Evolutionary conservation across 1,140 invertebrate species (phyloP).

Genomic region (Camponotus vicinus): DNA sequence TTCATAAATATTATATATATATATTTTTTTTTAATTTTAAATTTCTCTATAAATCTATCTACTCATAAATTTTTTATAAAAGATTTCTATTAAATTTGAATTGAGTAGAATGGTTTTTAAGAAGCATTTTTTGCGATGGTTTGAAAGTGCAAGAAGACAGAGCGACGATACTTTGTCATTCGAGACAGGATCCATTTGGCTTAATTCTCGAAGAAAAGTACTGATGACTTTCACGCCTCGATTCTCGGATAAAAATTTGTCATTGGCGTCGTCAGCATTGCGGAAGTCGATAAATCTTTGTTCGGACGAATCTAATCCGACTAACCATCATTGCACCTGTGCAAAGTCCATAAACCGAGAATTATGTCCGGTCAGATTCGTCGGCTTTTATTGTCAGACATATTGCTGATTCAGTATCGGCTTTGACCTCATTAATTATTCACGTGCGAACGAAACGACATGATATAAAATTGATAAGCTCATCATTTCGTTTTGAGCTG

Average conservation of each 20-base stretch:
- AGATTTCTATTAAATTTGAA: neutral
- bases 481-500: neutral
- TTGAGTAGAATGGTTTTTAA: neutral
- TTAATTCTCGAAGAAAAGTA: slow-evolving; percentile 37
- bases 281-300: slow-evolving; percentile 48
- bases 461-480: slow-evolving; percentile 40
- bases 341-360: slow-evolving; percentile 54
- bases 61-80: neutral
- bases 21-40: neutral
- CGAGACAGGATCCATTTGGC: neutral
- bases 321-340: slow-evolving; percentile 49
- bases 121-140: neutral
- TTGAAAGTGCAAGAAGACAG: slow-evolving; percentile 10
- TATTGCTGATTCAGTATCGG: slow-evolving; percentile 18
- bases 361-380: slow-evolving; percentile 55
- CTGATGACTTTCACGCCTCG: slow-evolving; percentile 22
- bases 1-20: neutral
- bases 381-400: slow-evolving; percentile 59
- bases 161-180: slow-evolving; percentile 21
- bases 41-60: neutral
- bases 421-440: slow-evolving; percentile 69
- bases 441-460: slow-evolving; percentile 23
- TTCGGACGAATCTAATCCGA: slow-evolving; percentile 50
- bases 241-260: slow-evolving; percentile 41
- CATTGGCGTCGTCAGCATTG: neutral